Base-by-base conservation (phyloP, 2,888 invertebrate genomes). In the Drosophila emarginata region DNA sequence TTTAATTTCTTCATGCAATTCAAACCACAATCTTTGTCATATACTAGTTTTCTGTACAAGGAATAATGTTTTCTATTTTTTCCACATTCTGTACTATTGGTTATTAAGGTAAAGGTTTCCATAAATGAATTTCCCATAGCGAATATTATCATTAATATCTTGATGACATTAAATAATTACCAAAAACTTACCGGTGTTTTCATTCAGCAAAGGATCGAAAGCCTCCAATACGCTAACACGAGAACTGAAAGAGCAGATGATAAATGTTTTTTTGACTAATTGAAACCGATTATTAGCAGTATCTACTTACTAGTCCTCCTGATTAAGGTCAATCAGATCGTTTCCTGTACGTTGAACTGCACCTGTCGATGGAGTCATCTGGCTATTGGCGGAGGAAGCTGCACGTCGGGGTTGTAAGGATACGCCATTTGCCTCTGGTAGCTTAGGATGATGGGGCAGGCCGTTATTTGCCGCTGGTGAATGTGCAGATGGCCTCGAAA, bases 191-290 rank as follows among this genome's bases (percentile, higher is more conserved):
- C 84, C 84, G 50, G 76, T 74, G 64, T 95, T 94, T 87, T 94
- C 93, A 87, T 93, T 92, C 54, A 96, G 93, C 90, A 97, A 93
- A 56, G 97, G 97, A 94, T 97, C 97, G 91, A 97, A 97, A 72
- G 96, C 96, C 91, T 97, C 96, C 87, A 97, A 92, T 86, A 97
- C 92, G 63, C 92, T 92, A n/a, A 92, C 92, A 52, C 92, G 90
- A 1, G 91, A 89, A 60, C 92, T 92, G 64, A 2, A 90, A 80
- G 1, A 1, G 7, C 12, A 12, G 12, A 54, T 5, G 7, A 11
- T 12, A 54, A 18, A 18, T 2, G 12, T 11, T 4, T 11, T 45
- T 59, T 69, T 59, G 69, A 40, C 14, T 12, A 9, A 50, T 12
- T n/a, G 7, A 2, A 23, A 21, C 14, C 0, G 12, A 21, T 2